Conservation (phyloP, 2,797 vertebrate genomes). For the Brotula barbata region DNA sequence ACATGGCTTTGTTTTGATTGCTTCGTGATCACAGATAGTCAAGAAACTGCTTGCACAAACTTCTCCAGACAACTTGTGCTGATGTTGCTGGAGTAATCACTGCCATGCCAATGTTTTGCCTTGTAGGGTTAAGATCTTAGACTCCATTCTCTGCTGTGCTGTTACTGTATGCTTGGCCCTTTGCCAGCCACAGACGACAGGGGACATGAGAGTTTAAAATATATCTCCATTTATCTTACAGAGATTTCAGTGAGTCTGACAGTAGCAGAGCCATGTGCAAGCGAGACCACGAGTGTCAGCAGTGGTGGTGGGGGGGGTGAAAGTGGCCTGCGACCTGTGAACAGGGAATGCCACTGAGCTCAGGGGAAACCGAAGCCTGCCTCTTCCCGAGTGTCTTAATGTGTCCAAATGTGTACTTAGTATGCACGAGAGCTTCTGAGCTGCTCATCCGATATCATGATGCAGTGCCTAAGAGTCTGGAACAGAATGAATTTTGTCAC, state of each 20-base stretch:
- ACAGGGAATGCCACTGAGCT: conserved; percentile 39
- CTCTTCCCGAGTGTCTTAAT: conserved; percentile 25
- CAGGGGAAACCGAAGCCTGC: conserved; percentile 57
- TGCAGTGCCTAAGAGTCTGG: too few relatives aligned
- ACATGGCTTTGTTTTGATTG: background rate
- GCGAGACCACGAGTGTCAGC: conserved; percentile 69
- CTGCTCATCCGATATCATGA: conserved; percentile 49
- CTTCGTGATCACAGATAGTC: background rate
- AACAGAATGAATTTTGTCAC: too few relatives aligned
- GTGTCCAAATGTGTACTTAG: conserved; percentile 58
- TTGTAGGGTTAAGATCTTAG: conserved; percentile 63
- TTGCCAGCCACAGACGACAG: conserved; percentile 48
- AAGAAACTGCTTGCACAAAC: background rate
- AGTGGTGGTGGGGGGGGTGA: conserved; percentile 36
- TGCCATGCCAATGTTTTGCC: conserved; percentile 33
- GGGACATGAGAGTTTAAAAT: conserved; percentile 68
- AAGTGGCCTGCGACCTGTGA: conserved; percentile 50
- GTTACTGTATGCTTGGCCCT: conserved; percentile 46
- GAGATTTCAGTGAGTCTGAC: conserved; percentile 68
- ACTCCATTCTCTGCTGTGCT: conserved; percentile 28
- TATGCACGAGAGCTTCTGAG: conserved; percentile 8
- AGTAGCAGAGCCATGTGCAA: conserved; percentile 43
- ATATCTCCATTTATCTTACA: conserved; percentile 73
- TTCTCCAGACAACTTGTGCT: background rate
- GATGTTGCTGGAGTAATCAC: background rate